Percentiles rank a stretch among this genome's conserved stretches.
Evolutionary conservation across 2,113 vertebrate species (phyloP).

Genomic region (Apteryx mantelli): DNA sequence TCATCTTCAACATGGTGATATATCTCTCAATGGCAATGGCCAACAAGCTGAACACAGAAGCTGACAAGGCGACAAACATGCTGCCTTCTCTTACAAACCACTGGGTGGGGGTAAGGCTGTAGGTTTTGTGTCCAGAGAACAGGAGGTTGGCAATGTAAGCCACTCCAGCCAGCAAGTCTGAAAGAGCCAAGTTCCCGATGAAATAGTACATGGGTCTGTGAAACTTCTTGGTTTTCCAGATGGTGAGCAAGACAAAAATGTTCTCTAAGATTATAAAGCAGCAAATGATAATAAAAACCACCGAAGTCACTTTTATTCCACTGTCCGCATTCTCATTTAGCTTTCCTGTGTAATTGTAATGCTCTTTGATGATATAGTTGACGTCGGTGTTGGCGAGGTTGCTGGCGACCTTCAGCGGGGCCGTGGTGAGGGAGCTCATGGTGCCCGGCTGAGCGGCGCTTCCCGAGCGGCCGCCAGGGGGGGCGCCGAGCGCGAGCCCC

Average conservation of each 20-base stretch:
- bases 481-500: neutral
- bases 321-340: slow-evolving; percentile 78
- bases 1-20: slow-evolving; percentile 98
- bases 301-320: slow-evolving; percentile 86
- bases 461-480: slow-evolving; percentile 59
- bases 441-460: slow-evolving; percentile 14
- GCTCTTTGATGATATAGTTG: slow-evolving; percentile 87
- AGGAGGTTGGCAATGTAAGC: slow-evolving; percentile 94
- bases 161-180: slow-evolving; percentile 93
- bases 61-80: slow-evolving; percentile 96
- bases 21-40: slow-evolving; percentile 97
- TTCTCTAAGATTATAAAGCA: slow-evolving; percentile 98
- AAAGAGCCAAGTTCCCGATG: slow-evolving; percentile 97
- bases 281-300: slow-evolving; percentile 96
- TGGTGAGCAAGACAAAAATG: slow-evolving; percentile 93
- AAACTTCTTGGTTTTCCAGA: slow-evolving; percentile 99
- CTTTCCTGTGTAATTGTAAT: slow-evolving; percentile 98
- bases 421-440: slow-evolving; percentile 73
- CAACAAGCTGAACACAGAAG: slow-evolving; percentile 95
- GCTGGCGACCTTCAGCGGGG: slow-evolving; percentile 48
- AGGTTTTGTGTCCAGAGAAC: slow-evolving; percentile 93
- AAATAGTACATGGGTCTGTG: slow-evolving; percentile 99
- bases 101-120: slow-evolving; percentile 88
- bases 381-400: slow-evolving; percentile 77
- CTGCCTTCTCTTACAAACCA: slow-evolving; percentile 97